Evolutionary conservation across 2,888 invertebrate species (phyloP), one percentile per base, ranked within the genome.

Genomic region (Eubasilissa splendida): DNA sequence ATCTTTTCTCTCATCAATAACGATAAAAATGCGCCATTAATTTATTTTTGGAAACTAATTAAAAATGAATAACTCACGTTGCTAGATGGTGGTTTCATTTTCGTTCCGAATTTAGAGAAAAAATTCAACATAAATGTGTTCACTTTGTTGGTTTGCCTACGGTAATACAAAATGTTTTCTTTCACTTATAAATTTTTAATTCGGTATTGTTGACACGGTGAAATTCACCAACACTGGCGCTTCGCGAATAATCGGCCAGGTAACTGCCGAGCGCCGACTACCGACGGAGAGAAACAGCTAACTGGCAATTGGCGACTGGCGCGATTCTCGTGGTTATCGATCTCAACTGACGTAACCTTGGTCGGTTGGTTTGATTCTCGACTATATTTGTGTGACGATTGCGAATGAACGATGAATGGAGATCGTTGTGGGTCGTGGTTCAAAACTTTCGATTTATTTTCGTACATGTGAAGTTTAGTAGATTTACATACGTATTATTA

Each of bases 31-130:
- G 42, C 42, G 42, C 42, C 42, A 42, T 42, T 12, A 63, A 33
- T 63, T 33, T 63, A 12, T 63, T 63, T 63, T 33, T 33, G 33
- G 31, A 63, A 63, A 5, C 33, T 9, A 63, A 63, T 33, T 33
- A 68, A 52, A 63, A 33, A 63, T 33, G 1, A 3, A 50, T 75
- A 58, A 75, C 80, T 82, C 42, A 82, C 82, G 11, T 77, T 68
- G 54, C 60, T 65, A 31, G 53, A 54, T 71, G 83, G 83, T 50
- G 83, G 83, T 42, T 82, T 80, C 83, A 83, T 83, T 42, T 60
- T 82, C 2, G 75, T 68, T 53, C 79, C 65, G 54, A 83, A 80
- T 52, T 77, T 81, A 5, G 76, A 76, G 14, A 81, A 74, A 50
- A 83, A 81, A 54, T 77, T 81, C 22, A 82, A 75, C 82, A 82